Percentiles rank a stretch among this genome's conserved stretches.
These are phyloP conservation scores for Brachionus calyciflorus DNA, from an alignment of 1,140 invertebrate species.

Conservation along the genomic window DNA sequence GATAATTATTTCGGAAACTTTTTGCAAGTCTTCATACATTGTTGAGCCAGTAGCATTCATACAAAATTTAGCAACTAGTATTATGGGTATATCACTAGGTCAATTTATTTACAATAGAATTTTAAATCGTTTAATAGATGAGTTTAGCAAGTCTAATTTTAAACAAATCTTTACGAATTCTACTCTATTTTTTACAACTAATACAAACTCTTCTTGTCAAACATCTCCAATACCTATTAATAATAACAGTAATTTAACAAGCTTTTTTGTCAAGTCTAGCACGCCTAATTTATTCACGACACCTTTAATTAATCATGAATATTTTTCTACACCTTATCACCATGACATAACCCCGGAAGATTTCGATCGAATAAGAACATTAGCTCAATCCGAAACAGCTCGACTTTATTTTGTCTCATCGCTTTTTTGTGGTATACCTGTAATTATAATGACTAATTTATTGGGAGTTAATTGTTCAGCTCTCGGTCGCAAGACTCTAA, in stretches of 20 bases:
- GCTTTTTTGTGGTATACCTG: slow-evolving; percentile 33
- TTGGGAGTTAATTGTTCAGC: slow-evolving; percentile 27
- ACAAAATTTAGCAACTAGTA: slow-evolving; percentile 38
- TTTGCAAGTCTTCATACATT: slow-evolving; percentile 21
- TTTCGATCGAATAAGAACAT: slow-evolving; percentile 7
- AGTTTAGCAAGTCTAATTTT: background rate
- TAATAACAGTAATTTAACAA: background rate
- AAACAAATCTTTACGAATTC: no score
- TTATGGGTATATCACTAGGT: slow-evolving; percentile 23
- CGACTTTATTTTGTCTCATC: slow-evolving; percentile 10
- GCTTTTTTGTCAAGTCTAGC: background rate
- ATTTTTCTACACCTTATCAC: background rate
- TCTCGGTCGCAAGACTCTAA: slow-evolving; percentile 25
- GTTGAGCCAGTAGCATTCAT: slow-evolving; percentile 37
- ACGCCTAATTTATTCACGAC: background rate
- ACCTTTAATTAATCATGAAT: background rate
- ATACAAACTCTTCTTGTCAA: background rate
- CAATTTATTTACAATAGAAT: slow-evolving; percentile 45
- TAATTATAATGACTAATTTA: slow-evolving; percentile 30
- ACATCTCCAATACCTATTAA: background rate
- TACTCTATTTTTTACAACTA: background rate
- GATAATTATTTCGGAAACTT: background rate
- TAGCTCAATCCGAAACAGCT: slow-evolving; percentile 32
- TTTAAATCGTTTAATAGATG: background rate
- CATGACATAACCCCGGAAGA: background rate